phyloP scores from a whole-genome alignment of 2,797 vertebrate species.

The Orestias chungarensis region DNA sequence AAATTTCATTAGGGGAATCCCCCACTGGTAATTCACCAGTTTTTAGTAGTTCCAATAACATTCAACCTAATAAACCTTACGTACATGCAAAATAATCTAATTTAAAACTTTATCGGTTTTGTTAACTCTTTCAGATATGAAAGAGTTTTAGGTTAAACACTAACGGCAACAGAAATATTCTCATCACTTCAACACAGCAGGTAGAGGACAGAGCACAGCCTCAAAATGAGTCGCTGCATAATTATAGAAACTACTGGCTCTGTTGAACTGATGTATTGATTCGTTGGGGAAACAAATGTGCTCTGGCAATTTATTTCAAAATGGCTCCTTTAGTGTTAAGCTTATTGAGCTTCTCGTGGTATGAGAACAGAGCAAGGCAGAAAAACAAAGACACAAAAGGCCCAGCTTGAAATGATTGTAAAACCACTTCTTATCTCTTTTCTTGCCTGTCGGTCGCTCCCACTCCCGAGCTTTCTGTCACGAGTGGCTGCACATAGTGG shows the following conservation, averaged over 20 bases:
- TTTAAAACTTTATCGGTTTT: constrained; percentile 6
- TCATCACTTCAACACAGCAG: constrained; percentile 9
- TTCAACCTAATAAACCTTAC: constrained; percentile 34
- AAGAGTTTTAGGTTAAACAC: constrained; percentile 47
- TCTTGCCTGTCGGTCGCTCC: constrained; percentile 48
- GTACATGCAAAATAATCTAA: constrained; percentile 26
- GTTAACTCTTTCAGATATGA: neutral
- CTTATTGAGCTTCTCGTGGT: neutral
- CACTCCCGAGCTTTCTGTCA: constrained; percentile 55
- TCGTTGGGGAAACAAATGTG: constrained; percentile 2
- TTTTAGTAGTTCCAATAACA: constrained; percentile 16
- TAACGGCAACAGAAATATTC: constrained; percentile 19
- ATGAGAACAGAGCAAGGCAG: constrained; percentile 17
- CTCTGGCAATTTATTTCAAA: neutral
- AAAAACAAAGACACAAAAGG: constrained; percentile 53
- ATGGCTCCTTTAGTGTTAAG: constrained; percentile 13
- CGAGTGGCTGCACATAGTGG: constrained; percentile 68
- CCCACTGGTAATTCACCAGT: constrained; percentile 1
- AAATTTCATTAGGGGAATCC: constrained; percentile 7
- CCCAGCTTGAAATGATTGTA: constrained; percentile 55
- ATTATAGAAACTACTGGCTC: constrained; percentile 23
- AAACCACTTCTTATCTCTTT: constrained; percentile 56
- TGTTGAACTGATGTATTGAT: constrained; percentile 2
- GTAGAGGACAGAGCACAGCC: constrained; percentile 20
- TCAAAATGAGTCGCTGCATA: constrained; percentile 29